Percentiles rank a stretch among this genome's conserved stretches.
phyloP scores from a whole-genome alignment of 1,140 invertebrate species.

The Drosophila varians region DNA sequence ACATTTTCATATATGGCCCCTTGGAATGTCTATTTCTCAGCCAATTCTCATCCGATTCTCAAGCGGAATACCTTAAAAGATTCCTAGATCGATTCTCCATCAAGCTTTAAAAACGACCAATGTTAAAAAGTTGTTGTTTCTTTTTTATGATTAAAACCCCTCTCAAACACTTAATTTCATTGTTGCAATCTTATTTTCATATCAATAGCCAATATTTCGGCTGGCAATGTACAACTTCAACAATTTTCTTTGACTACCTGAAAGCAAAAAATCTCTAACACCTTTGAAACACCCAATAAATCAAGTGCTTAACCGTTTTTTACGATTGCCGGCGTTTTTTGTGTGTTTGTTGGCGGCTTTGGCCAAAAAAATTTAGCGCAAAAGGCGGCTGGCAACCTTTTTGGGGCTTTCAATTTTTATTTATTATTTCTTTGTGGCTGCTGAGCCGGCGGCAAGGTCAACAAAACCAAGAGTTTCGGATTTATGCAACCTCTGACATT shows the following conservation, averaged over 20 bases:
- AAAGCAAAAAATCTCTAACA: conserved; percentile 15
- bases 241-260: not conserved
- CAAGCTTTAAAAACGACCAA: too few species aligned
- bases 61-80: too few species aligned
- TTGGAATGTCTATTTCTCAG: too few species aligned
- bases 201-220: not conserved
- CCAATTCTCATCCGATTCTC: too few species aligned
- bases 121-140: too few species aligned
- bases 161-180: not conserved
- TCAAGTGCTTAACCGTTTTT: conserved; percentile 55
- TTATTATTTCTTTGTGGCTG: conserved; percentile 12
- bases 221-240: not conserved
- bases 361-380: conserved; percentile 29
- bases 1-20: too few species aligned
- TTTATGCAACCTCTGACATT: conserved; percentile 46
- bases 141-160: too few species aligned
- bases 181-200: not conserved
- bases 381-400: conserved; percentile 30
- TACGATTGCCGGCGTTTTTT: conserved; percentile 17
- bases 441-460: conserved; percentile 47
- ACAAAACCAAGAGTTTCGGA: not conserved
- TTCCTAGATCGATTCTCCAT: too few species aligned
- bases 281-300: conserved; percentile 47
- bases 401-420: not conserved
- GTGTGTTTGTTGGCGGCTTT: not conserved